A percentile compares a stretch with the other conserved stretches of the same genome.
phyloP scores from a whole-genome alignment of 2,888 invertebrate species.

The Lithophane semibrunnea region DNA sequence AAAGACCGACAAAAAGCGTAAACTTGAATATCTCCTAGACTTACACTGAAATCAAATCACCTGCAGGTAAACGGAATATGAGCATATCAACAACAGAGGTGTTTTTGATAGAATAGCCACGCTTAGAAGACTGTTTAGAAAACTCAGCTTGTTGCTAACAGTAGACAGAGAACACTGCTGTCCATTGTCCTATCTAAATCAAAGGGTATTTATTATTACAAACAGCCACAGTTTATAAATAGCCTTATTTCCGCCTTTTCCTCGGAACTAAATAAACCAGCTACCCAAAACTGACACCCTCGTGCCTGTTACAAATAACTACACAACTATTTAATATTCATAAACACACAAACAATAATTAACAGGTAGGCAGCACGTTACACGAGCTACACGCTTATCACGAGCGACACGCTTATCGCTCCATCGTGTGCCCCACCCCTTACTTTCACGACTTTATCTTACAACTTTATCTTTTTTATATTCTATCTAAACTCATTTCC shows the following conservation, averaged over 20 bases:
- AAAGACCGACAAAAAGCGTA: neutral
- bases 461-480: slow-evolving; percentile 64
- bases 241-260: slow-evolving; percentile 35
- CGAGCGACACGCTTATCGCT: slow-evolving; percentile 32
- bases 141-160: neutral
- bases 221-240: slow-evolving; percentile 9
- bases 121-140: neutral
- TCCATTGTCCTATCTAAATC: neutral
- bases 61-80: neutral
- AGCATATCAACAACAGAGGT: too few relatives aligned
- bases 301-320: slow-evolving; percentile 38
- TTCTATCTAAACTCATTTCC: slow-evolving; percentile 69
- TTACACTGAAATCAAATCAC: too few relatives aligned
- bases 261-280: slow-evolving; percentile 15
- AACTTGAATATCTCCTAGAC: neutral
- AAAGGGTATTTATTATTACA: neutral
- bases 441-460: slow-evolving; percentile 70
- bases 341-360: slow-evolving; percentile 60
- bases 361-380: slow-evolving; percentile 58
- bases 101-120: neutral
- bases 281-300: slow-evolving; percentile 14
- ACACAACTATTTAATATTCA: slow-evolving; percentile 55
- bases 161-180: neutral
- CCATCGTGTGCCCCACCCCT: slow-evolving; percentile 59
- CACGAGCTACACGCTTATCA: slow-evolving; percentile 11